Evolutionary conservation across 53 echinoderm and acorn worm genomes (phyloP).

Genomic region (Luidia sarsii): DNA sequence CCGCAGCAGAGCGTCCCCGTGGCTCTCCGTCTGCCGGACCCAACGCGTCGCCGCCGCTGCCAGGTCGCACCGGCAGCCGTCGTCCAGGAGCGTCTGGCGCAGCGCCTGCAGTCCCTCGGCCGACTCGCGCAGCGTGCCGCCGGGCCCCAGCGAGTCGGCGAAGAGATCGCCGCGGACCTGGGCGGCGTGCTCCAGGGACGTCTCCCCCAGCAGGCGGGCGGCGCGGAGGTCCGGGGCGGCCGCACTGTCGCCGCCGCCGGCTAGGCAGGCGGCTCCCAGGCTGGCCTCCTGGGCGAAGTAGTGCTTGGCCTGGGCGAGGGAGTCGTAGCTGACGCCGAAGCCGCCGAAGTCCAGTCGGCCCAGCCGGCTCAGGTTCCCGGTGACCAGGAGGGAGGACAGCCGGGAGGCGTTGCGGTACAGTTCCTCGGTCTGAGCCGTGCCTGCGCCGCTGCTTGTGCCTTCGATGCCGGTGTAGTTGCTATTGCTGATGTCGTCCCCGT

Average conservation of each 20-base stretch:
- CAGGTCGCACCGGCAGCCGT: background rate
- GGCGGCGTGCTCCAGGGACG: slow-evolving; percentile 2
- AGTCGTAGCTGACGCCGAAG: slow-evolving; percentile 8
- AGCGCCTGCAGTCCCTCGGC: background rate
- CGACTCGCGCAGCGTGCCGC: background rate
- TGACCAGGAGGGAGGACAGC: background rate
- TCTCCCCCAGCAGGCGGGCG: background rate
- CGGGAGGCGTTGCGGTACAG: too few relatives aligned
- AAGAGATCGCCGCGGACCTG: background rate
- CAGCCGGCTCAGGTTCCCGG: background rate
- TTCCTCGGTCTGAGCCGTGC: too few relatives aligned
- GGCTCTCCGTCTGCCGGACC: background rate
- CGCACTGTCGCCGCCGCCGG: background rate
- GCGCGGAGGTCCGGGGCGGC: background rate
- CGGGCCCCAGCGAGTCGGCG: too few relatives aligned
- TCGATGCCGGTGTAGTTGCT: too few relatives aligned
- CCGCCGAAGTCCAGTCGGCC: background rate
- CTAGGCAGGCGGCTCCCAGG: background rate
- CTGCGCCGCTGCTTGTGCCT: too few relatives aligned
- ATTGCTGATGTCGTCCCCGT: too few relatives aligned
- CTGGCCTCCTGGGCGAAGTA: slow-evolving; percentile 13
- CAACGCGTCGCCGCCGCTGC: slow-evolving; percentile 2
- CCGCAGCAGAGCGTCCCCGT: background rate
- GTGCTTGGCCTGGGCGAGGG: slow-evolving; percentile 1
- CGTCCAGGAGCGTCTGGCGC: background rate